phyloP scores from a whole-genome alignment of 2,113 vertebrate species.

The Sceloporus undulatus region DNA sequence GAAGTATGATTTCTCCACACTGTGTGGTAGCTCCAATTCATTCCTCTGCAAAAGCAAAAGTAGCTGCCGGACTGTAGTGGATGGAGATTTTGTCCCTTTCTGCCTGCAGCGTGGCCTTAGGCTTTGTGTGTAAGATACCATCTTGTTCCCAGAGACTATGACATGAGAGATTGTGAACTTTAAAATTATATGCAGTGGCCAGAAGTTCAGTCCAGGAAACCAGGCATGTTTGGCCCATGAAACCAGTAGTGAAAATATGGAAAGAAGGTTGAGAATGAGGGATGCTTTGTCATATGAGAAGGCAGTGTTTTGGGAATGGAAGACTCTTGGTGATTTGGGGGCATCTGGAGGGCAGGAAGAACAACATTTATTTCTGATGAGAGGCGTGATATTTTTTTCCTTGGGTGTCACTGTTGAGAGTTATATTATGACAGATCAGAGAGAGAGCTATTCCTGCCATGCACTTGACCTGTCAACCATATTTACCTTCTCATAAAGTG shows the following conservation, averaged over 20 bases:
- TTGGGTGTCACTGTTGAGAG: neutral
- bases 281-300: neutral
- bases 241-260: neutral
- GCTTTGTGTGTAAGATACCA: neutral
- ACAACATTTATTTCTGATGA: neutral
- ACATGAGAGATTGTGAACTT: neutral
- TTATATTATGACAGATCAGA: neutral
- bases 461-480: constrained; percentile 23
- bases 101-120: neutral
- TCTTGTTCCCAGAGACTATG: neutral
- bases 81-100: too few species aligned
- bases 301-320: too few species aligned
- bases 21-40: too few species aligned
- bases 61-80: too few species aligned
- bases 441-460: neutral
- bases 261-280: neutral
- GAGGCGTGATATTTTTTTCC: neutral
- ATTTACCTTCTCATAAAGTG: constrained; percentile 71
- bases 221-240: neutral
- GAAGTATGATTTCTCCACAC: neutral
- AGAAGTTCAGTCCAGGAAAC: neutral
- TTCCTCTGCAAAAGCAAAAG: neutral
- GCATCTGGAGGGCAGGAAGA: neutral
- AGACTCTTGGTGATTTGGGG: too few species aligned
- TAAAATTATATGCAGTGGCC: neutral